phyloP scores from a whole-genome alignment of 2,888 invertebrate genomes.

The Limnephilus auricula region DNA sequence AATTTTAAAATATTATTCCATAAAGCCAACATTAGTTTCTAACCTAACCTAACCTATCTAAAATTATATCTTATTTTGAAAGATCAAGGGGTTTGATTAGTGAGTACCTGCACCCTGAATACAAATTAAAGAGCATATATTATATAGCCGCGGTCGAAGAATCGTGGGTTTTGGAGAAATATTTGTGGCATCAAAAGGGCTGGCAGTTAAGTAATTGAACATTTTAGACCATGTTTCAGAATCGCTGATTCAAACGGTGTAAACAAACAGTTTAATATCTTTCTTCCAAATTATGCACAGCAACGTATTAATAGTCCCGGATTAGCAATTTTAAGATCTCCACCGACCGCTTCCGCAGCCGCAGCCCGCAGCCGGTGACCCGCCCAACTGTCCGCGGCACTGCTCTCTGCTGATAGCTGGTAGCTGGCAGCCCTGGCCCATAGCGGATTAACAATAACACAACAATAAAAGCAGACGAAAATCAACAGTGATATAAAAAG shows the following conservation, averaged over 20 bases:
- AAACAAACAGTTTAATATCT: neutral
- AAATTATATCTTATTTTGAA: too few relatives aligned
- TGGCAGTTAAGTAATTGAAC: too few relatives aligned
- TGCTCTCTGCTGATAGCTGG: neutral
- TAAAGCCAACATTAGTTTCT: too few relatives aligned
- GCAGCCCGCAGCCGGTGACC: neutral
- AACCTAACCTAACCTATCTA: too few relatives aligned
- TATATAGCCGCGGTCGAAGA: neutral
- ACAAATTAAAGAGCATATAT: too few relatives aligned
- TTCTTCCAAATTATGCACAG: neutral
- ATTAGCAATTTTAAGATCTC: neutral
- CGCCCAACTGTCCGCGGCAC: neutral
- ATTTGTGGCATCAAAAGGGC: neutral
- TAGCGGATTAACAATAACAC: constrained; percentile 56
- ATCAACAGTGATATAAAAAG: constrained; percentile 61
- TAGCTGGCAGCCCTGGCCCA: constrained; percentile 34
- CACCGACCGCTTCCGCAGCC: neutral
- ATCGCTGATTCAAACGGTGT: neutral
- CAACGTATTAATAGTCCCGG: neutral
- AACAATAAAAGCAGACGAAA: constrained; percentile 56
- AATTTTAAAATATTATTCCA: too few relatives aligned
- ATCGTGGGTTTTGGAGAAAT: neutral
- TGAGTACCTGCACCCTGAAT: too few relatives aligned
- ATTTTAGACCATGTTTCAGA: neutral
- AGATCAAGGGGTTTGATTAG: too few relatives aligned